Evolutionary conservation across 2,113 vertebrate genomes (phyloP), one percentile per base, ranked within the genome.

Genomic region (Phaetusa simplex): DNA sequence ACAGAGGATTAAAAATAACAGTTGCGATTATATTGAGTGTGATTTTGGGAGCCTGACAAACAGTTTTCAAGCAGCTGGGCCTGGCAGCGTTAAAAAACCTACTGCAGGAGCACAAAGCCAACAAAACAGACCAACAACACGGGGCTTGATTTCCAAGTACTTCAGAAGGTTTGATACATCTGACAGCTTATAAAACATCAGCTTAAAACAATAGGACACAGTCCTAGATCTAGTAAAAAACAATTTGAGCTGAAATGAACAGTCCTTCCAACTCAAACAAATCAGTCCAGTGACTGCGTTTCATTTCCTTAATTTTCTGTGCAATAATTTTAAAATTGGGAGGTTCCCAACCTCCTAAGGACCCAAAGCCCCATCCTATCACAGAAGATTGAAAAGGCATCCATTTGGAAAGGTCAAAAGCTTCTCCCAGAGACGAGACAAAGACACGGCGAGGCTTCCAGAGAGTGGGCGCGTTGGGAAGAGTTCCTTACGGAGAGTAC

Each of bases 61-160:
- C 6, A 3, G 43, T 45, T 45, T 36, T 38, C 64, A 82, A 80
- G 92, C 85, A 93, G 95, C 78, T 71, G 86, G 65, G 59, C 26
- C 73, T 94, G 91, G 81, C 74, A 76, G 62, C 42, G 1, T 43
- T 36, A 6, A 86, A 86, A 58, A 94, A 9, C 23, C 53, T 24
- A 42, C 71, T 19, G 77, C 88, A 78, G 82, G 90, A 97, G 88
- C 71, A 59, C 90, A 82, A 69, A 96, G 92, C 97, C 97, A 95
- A 78, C 88, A 30, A 86, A 97, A 90, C 64, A 38, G 86, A 50
- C 38, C 94, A 38, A 4, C 70, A 42, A 16, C 1, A 4, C 1
- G 21, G 67, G 85, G 52, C 56, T 15, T 56, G 4, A 43, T 67
- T 50, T 78, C 69, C 43, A 6, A 62, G 62, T 29, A 3, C 22